These are phyloP conservation scores for Babyrousa celebensis DNA, from an alignment of 2,797 vertebrate species.

Conservation along the genomic window DNA sequence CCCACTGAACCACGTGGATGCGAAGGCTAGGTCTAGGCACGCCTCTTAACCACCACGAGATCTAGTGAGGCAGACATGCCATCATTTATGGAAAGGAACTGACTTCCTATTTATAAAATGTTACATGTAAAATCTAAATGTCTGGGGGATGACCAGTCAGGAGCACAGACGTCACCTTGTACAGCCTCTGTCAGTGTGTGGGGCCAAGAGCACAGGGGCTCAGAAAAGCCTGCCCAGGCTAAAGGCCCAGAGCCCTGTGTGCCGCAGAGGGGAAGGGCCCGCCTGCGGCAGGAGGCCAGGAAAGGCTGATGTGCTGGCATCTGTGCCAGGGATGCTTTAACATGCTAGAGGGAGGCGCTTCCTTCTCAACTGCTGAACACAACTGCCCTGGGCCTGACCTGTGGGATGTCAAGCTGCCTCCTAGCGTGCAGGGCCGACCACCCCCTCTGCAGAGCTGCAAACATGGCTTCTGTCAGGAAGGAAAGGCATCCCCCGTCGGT, in stretches of 20 bases:
- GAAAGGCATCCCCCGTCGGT: neutral
- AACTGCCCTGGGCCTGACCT: neutral
- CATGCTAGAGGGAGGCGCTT: neutral
- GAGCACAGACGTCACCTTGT: neutral
- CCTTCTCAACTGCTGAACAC: neutral
- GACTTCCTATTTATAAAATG: constrained; percentile 78
- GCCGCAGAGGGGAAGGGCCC: neutral
- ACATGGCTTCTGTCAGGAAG: neutral
- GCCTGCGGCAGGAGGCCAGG: neutral
- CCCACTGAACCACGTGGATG: neutral
- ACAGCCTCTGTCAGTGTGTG: neutral
- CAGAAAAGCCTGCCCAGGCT: neutral
- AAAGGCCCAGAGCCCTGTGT: neutral
- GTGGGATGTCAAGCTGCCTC: neutral
- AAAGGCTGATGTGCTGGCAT: neutral
- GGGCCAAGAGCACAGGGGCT: neutral
- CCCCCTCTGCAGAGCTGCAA: neutral
- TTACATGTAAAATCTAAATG: constrained; percentile 29
- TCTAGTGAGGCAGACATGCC: neutral
- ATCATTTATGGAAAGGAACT: constrained; percentile 65
- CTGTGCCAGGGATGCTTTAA: neutral
- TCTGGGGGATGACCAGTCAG: neutral
- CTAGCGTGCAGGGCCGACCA: neutral
- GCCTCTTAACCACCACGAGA: neutral
- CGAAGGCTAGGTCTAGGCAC: neutral